Evolutionary conservation across 1,140 invertebrate genomes (phyloP).

Genomic region (Charaxes varanes): DNA sequence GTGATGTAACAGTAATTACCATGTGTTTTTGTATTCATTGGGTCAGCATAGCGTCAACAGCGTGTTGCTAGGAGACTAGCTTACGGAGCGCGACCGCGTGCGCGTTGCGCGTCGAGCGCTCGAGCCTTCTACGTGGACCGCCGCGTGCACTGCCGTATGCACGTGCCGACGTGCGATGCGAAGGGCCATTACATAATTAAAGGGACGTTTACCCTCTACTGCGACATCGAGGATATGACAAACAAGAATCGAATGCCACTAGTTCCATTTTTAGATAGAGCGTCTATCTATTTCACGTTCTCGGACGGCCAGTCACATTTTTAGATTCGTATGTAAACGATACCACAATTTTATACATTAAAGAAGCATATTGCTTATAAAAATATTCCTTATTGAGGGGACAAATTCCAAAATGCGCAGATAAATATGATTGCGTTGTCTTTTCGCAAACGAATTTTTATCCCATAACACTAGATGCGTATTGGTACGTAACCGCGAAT

Average conservation of each 20-base stretch:
- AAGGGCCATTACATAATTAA: slow-evolving; percentile 65
- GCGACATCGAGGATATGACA: slow-evolving; percentile 37
- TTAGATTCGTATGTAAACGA: slow-evolving; percentile 70
- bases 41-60: slow-evolving; percentile 66
- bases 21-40: slow-evolving; percentile 68
- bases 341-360: no score
- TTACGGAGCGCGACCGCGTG: slow-evolving; percentile 53
- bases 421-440: slow-evolving; percentile 28
- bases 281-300: slow-evolving; percentile 50
- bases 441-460: slow-evolving; percentile 17
- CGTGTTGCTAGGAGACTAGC: slow-evolving; percentile 70
- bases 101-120: slow-evolving; percentile 49
- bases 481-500: slow-evolving; percentile 2
- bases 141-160: slow-evolving; percentile 48
- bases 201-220: slow-evolving; percentile 30
- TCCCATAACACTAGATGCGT: slow-evolving; percentile 5
- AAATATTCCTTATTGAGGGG: slow-evolving; percentile 26
- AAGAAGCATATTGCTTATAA: no score
- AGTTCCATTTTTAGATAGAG: slow-evolving; percentile 69
- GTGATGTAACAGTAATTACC: slow-evolving; percentile 65
- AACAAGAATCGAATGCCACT: slow-evolving; percentile 39
- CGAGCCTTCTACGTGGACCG: slow-evolving; percentile 59
- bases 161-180: slow-evolving; percentile 43
- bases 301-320: slow-evolving; percentile 62
- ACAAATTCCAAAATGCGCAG: slow-evolving; percentile 51